Conservation (phyloP, 2,113 vertebrate genomes). For the Orthonyx spaldingii region DNA sequence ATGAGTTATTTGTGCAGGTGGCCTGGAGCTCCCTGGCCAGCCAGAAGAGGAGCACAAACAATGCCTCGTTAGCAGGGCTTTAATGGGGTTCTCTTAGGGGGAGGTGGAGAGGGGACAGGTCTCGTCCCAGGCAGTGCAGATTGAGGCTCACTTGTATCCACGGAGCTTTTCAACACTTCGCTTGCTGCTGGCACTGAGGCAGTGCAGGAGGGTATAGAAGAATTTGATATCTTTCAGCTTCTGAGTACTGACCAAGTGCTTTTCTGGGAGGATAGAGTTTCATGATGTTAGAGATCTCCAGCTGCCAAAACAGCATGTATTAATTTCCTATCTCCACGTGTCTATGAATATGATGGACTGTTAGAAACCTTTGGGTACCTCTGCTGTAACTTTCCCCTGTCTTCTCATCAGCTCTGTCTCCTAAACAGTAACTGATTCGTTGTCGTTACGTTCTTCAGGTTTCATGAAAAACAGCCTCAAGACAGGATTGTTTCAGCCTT, state of each 20-base stretch:
- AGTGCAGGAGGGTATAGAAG: background rate
- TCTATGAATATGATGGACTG: background rate
- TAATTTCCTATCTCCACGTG: slow-evolving; percentile 38
- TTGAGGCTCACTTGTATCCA: background rate
- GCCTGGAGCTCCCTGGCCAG: background rate
- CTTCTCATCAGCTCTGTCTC: slow-evolving; percentile 41
- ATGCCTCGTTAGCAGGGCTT: background rate
- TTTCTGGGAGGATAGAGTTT: slow-evolving; percentile 29
- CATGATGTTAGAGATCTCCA: background rate
- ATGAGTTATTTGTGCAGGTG: slow-evolving; percentile 70
- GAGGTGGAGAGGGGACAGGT: background rate
- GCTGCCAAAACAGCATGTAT: background rate
- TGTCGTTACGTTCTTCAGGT: background rate
- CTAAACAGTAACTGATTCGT: slow-evolving; percentile 45
- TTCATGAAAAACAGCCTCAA: slow-evolving; percentile 2
- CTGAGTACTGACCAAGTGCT: background rate
- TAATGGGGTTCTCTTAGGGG: background rate
- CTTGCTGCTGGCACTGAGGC: background rate
- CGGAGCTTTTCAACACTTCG: background rate
- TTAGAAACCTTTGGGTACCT: background rate
- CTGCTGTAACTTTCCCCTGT: slow-evolving; percentile 35
- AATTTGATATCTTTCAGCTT: background rate
- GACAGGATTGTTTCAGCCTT: background rate
- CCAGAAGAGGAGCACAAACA: background rate
- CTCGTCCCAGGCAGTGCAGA: background rate